These are phyloP conservation scores for Pseudolaguvia tuberculata DNA, from an alignment of 2,113 vertebrate genomes.

Conservation along the genomic window DNA sequence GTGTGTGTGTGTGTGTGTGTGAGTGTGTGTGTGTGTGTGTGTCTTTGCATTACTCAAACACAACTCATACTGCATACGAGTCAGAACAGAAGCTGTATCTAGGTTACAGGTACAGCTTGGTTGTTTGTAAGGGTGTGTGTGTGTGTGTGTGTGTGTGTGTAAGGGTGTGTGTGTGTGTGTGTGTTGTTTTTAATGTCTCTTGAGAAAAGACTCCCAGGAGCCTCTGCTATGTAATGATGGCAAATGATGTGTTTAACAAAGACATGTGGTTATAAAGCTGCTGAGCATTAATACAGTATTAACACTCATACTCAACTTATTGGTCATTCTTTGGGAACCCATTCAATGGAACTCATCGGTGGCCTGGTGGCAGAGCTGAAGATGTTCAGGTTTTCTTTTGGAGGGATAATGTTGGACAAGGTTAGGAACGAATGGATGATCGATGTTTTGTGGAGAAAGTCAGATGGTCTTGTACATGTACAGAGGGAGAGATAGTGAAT, in stretches of 20 bases:
- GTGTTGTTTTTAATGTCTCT: not conserved
- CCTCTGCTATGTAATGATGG: not conserved
- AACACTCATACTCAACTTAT: not conserved
- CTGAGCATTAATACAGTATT: not conserved
- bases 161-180: no score
- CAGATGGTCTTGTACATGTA: no score
- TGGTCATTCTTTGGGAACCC: no score
- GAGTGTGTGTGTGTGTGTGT: not conserved
- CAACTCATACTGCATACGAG: not conserved
- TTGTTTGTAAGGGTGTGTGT: not conserved
- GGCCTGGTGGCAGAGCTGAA: no score
- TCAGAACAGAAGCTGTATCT: slow-evolving; percentile 19
- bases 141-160: no score
- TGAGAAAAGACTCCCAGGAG: not conserved
- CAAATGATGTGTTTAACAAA: not conserved
- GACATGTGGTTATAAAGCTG: not conserved
- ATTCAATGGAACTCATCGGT: no score
- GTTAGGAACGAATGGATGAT: no score
- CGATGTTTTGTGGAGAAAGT: no score
- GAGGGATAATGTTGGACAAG: no score
- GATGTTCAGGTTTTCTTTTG: no score
- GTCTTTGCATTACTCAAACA: no score
- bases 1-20: not conserved
- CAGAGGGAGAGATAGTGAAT: no score
- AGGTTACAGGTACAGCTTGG: slow-evolving; percentile 18